These are phyloP conservation scores for Gorsachius goisagi DNA, from an alignment of 2,113 vertebrate genomes.

Conservation along the genomic window DNA sequence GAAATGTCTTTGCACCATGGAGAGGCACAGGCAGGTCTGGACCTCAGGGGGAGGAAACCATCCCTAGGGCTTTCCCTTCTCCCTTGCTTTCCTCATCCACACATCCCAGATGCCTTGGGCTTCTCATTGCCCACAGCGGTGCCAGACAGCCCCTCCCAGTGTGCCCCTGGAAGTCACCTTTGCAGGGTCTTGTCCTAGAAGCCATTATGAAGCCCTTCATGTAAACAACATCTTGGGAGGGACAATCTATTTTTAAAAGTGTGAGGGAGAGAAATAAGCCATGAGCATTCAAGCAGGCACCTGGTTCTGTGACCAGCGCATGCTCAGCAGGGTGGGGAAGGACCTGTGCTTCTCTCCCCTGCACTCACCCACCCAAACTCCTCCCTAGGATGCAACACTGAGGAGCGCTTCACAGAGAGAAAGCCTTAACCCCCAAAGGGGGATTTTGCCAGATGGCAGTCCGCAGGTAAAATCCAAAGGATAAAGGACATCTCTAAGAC, in stretches of 20 bases:
- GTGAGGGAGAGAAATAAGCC: conserved; percentile 71
- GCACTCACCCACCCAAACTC: not conserved
- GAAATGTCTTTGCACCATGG: fast-evolving
- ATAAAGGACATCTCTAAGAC: not conserved
- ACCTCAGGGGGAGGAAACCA: not conserved
- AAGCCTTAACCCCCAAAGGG: not conserved
- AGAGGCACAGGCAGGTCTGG: not conserved
- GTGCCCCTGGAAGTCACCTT: conserved; percentile 53
- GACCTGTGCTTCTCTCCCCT: not conserved
- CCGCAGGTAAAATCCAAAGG: not conserved
- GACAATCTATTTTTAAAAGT: conserved; percentile 66
- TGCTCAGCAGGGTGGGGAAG: not conserved
- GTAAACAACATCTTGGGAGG: conserved; percentile 68
- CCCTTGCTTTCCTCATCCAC: not conserved
- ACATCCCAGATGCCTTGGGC: not conserved
- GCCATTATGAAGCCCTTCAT: conserved; percentile 59
- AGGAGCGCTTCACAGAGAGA: not conserved
- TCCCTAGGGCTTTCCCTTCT: not conserved
- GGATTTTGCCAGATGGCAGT: not conserved
- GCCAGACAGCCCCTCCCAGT: conserved; percentile 25
- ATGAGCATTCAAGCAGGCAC: conserved; percentile 2
- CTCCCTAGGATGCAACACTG: not conserved
- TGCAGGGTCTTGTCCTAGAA: conserved; percentile 70
- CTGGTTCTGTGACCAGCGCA: conserved; percentile 16
- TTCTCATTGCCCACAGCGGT: not conserved